Evolutionary conservation across 2,113 vertebrate species (phyloP).

Genomic region (Cyphomyrus plagiostoma): DNA sequence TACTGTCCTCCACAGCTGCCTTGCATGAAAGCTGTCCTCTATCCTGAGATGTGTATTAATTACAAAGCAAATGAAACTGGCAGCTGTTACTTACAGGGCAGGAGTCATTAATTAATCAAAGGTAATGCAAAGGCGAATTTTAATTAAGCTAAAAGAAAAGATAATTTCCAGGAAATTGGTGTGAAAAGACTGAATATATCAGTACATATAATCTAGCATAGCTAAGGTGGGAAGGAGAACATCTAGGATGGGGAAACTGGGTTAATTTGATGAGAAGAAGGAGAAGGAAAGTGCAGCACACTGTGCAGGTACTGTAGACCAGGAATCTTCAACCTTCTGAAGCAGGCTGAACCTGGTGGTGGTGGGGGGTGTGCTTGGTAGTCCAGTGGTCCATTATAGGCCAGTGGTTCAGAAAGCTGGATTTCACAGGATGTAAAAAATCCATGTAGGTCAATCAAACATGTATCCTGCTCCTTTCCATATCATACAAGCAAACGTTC

Average conservation of each 20-base stretch:
- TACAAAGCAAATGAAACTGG: constrained; percentile 21
- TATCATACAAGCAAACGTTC: background rate
- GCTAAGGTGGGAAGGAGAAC: background rate
- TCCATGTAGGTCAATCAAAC: background rate
- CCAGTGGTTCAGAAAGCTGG: background rate
- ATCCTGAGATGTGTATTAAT: constrained; percentile 46
- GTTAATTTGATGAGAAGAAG: background rate
- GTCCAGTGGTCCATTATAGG: background rate
- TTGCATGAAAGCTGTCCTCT: constrained; percentile 14
- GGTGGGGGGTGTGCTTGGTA: background rate
- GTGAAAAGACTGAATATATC: background rate
- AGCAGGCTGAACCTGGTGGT: background rate
- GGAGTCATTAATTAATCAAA: constrained; percentile 36
- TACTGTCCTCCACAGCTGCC: constrained; percentile 20
- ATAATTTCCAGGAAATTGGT: background rate
- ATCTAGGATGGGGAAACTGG: background rate
- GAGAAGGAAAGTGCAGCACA: background rate
- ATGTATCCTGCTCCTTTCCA: background rate
- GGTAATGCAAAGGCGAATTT: background rate
- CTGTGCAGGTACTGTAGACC: background rate
- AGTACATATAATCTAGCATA: background rate
- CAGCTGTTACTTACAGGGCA: constrained; percentile 43
- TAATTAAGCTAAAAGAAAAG: background rate
- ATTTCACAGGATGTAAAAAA: background rate
- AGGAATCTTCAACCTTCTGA: background rate